Base-by-base conservation (phyloP, 92 coral and sea anemone species). In the Heteractis magnifica region DNA sequence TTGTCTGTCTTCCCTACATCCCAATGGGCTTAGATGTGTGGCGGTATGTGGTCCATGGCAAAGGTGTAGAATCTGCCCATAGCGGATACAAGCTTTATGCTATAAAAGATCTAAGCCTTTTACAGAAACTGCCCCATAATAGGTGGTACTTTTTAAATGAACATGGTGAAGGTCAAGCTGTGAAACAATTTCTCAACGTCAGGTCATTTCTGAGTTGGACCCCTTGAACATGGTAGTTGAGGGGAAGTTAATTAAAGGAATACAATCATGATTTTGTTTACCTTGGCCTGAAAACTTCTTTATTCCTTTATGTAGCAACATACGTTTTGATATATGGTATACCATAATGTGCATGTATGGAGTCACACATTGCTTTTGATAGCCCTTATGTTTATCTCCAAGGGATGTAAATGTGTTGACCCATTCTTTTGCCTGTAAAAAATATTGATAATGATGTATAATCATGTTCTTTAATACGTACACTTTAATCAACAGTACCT, bases 301-400 rank as follows among this genome's bases (percentile, higher is more conserved):
- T 62, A 90, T 86, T 16, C 83, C 85, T 70, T 72, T 65, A 82
- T 90, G 85, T 34, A 51, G 51, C 56, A 81, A 81, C 70, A 88
- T 83, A 52, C 79, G 83, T 23, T 59, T 56, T 59, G 92, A 90
- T 4, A 91, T 75, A 80, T 88, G 92, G 83, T 88, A 88, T 15
- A 80, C 85, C 80, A 91, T 62, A 1, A 75, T 87, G 85, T 88
- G 92, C 89, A 91, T 85, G 75, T 91, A 88, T 14, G 89, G 92
- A 18, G 95, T 89, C 4, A 84, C 90, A 49, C 88, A 9, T 16
- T 44, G 41, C 4, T 72, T 89, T 21, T 85, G 82, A 58, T 85
- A 58, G 11, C 92, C 92, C 62, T n/a, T 6, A 16, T 83, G 68
- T 6, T 9, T 51, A 20, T 83, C 87, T 1, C 89, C 92, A 76